phyloP scores from a whole-genome alignment of 2,113 vertebrate genomes.

The Eudorcas thomsonii region DNA sequence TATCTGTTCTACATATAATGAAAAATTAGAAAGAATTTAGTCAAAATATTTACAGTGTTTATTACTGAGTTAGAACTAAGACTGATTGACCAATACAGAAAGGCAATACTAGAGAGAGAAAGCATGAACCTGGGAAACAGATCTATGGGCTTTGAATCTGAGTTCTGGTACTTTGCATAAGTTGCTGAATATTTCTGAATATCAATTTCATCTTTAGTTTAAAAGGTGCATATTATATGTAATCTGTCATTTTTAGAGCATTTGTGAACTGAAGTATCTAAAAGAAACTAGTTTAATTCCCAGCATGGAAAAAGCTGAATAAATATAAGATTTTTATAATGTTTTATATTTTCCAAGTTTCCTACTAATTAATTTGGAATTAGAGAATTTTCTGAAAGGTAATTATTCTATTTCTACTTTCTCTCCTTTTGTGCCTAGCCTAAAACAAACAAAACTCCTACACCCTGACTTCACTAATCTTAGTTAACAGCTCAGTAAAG shows the following conservation, averaged over 20 bases:
- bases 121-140: background rate
- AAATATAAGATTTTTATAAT: background rate
- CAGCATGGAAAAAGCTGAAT: background rate
- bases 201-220: background rate
- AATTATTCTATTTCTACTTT: background rate
- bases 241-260: background rate
- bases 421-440: background rate
- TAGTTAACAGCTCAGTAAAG: background rate
- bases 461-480: background rate
- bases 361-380: background rate
- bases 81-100: accelerated
- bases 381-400: background rate
- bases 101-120: background rate
- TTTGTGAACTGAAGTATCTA: background rate
- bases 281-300: background rate
- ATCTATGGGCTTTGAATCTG: background rate
- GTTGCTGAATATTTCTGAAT: background rate
- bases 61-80: background rate
- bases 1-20: background rate
- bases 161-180: background rate
- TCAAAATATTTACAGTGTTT: background rate
- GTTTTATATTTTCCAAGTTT: background rate
- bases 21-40: background rate
- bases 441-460: background rate
- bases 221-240: background rate